phyloP scores from a whole-genome alignment of 2,888 invertebrate genomes.

The Thymelicus acteon region DNA sequence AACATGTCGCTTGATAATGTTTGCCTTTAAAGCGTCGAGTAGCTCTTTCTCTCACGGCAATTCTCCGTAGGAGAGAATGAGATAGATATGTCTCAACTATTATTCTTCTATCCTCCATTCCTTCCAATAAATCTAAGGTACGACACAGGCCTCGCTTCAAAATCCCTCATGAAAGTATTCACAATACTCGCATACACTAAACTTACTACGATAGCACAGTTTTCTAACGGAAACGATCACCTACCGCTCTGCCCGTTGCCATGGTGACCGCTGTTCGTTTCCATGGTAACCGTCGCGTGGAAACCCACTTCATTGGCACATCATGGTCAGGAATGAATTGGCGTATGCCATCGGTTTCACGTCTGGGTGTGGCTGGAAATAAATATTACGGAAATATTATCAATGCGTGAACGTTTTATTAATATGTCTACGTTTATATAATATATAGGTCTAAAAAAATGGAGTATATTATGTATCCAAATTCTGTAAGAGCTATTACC shows the following conservation, averaged over 20 bases:
- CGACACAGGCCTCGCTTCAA: slow-evolving; percentile 3
- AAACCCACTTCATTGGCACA: slow-evolving; percentile 85
- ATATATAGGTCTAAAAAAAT: too few species aligned
- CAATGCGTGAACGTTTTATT: too few species aligned
- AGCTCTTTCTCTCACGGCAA: too few species aligned
- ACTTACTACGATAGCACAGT: slow-evolving; percentile 28
- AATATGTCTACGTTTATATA: too few species aligned
- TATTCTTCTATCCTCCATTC: background rate
- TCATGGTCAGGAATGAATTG: slow-evolving; percentile 91
- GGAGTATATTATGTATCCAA: too few species aligned
- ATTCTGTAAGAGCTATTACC: too few species aligned
- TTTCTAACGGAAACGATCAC: slow-evolving; percentile 5
- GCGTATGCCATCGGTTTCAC: slow-evolving; percentile 99
- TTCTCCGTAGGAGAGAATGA: background rate
- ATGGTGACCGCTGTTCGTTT: slow-evolving; percentile 9
- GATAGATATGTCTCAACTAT: background rate
- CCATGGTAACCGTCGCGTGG: slow-evolving; percentile 15
- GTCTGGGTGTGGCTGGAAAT: slow-evolving; percentile 96
- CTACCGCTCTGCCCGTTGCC: background rate
- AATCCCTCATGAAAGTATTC: slow-evolving; percentile 24
- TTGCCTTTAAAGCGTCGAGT: too few species aligned
- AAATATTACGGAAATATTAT: slow-evolving; percentile 44
- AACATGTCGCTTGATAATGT: too few species aligned
- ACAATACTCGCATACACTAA: slow-evolving; percentile 26
- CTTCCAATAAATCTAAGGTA: background rate